Evolutionary conservation across 1,140 invertebrate species (phyloP), one percentile per base, ranked within the genome.

Genomic region (Ceratina calcarata): DNA sequence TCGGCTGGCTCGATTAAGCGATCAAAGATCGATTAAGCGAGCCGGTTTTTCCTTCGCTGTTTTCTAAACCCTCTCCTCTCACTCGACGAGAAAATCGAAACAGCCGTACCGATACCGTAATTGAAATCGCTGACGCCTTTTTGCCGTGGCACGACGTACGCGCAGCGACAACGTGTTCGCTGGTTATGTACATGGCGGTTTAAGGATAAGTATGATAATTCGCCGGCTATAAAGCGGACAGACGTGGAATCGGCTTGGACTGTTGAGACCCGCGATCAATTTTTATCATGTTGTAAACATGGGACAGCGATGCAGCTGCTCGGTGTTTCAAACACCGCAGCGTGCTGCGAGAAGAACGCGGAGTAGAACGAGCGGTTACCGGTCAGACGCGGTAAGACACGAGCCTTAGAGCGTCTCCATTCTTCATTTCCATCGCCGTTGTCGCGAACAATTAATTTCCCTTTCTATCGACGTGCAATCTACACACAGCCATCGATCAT

Each of bases 1-100:
- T 85, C 84, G 67, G 81, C 18, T 61, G 60, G 27, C 74, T 82
- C 73, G 73, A 86, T 86, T 78, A 53, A 82, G 80, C 71, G 68
- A 60, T 79, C 75, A 82, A 76, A 76, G 66, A 58, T 82, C 83
- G 83, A 86, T 85, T 81, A 78, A 58, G 60, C 74, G 51, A 58
- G 53, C 53, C 68, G 67, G 58, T 81, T 81, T 81, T 78, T 81
- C 55, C 57, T n/a, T 53, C 49, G 68, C 60, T 72, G 22, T 80
- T 80, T 74, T 80, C 62, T 67, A 66, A 66, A n/a, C 16, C n/a
- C 20, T 67, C 20, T 24, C 32, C 20, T 18, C 51, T 70, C 13
- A 0, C 45, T n/a, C 49, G 1, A 6, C 37, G 49, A 27, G 60
- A 61, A 72, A 71, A 72, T 62, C 60, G 20, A 64, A 70, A 45